These are phyloP conservation scores for Neomicropteryx cornuta DNA, from an alignment of 1,140 invertebrate species.

Conservation along the genomic window DNA sequence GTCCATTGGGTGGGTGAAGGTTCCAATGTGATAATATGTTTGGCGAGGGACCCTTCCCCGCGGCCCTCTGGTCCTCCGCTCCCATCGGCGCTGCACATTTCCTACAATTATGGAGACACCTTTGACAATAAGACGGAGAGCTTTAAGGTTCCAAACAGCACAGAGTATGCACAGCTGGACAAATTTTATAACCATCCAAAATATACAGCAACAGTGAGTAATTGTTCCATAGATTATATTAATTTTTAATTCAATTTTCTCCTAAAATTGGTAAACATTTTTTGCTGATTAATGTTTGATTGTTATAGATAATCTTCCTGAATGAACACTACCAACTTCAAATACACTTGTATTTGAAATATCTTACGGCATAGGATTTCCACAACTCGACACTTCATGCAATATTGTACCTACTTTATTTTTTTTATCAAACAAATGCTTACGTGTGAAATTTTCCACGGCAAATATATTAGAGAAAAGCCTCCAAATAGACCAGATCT, in stretches of 20 bases:
- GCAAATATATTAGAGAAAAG: too few species aligned
- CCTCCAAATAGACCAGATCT: too few species aligned
- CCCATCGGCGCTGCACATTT: conserved; percentile 70
- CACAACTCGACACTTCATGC: too few species aligned
- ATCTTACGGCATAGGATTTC: too few species aligned
- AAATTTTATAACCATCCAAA: conserved; percentile 78
- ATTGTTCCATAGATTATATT: background rate
- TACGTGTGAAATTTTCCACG: too few species aligned
- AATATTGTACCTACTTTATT: too few species aligned
- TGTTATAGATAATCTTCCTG: too few species aligned
- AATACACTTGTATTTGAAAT: too few species aligned
- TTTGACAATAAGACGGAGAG: conserved; percentile 62
- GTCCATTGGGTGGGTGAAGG: conserved; percentile 83
- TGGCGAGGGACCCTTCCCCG: conserved; percentile 58
- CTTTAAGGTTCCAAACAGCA: conserved; percentile 43
- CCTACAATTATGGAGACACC: conserved; percentile 73
- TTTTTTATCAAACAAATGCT: too few species aligned
- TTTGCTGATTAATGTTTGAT: too few species aligned
- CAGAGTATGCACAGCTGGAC: conserved; percentile 57
- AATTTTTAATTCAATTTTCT: background rate
- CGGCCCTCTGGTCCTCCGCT: conserved; percentile 28
- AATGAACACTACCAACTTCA: background rate
- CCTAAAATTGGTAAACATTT: too few species aligned
- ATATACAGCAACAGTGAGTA: conserved; percentile 61
- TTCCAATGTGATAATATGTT: conserved; percentile 75